These are phyloP conservation scores for Blastobasis adustella DNA, from an alignment of 2,888 invertebrate species.

Conservation along the genomic window DNA sequence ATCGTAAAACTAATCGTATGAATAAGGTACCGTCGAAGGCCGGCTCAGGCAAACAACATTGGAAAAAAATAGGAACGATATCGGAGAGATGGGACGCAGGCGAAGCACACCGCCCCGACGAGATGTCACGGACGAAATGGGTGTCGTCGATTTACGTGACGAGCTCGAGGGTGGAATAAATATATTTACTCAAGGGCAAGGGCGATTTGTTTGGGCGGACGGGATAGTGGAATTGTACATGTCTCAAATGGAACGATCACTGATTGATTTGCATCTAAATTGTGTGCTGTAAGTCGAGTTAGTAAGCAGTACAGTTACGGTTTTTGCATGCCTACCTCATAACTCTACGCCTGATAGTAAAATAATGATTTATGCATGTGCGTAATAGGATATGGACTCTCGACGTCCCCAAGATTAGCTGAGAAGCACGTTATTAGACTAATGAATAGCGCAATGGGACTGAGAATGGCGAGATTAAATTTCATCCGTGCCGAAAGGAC, in stretches of 20 bases:
- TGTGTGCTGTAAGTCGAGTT: too few species aligned
- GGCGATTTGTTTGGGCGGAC: not conserved
- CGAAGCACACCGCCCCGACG: not conserved
- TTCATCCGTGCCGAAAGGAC: conserved; percentile 29
- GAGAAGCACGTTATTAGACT: conserved; percentile 6
- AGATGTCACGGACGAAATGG: not conserved
- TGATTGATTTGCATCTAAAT: too few species aligned
- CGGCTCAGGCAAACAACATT: not conserved
- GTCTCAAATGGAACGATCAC: too few species aligned
- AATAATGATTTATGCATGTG: too few species aligned
- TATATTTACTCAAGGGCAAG: not conserved
- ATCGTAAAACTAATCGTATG: not conserved
- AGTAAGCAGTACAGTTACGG: too few species aligned
- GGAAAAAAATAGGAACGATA: not conserved
- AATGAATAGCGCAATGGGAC: conserved; percentile 7
- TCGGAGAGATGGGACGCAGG: not conserved
- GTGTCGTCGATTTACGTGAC: not conserved
- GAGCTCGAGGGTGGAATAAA: not conserved
- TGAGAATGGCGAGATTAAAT: conserved; percentile 28
- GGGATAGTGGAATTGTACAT: too few species aligned
- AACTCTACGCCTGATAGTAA: too few species aligned
- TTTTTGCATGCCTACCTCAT: too few species aligned
- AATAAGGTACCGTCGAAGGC: not conserved
- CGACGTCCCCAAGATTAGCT: not conserved
- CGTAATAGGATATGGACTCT: not conserved